A percentile compares a stretch with the other conserved stretches of the same genome.
These are phyloP conservation scores for Drosophila colorata DNA, from an alignment of 2,888 invertebrate species.

Conservation along the genomic window DNA sequence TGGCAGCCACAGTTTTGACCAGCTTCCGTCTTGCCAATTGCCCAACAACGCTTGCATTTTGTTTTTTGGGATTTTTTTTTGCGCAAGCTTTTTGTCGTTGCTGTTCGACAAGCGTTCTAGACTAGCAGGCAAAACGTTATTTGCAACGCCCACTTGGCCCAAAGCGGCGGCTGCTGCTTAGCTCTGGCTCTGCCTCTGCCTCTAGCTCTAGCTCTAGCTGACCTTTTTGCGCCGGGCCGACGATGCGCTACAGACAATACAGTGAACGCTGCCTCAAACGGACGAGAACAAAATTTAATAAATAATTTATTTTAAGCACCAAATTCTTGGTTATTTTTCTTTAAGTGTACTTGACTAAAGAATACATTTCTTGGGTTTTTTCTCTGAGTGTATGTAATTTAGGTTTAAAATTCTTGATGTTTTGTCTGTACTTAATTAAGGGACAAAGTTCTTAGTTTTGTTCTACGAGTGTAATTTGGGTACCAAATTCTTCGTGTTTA, in stretches of 20 bases:
- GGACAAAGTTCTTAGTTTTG: no score
- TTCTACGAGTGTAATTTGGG: no score
- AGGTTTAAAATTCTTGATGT: no score
- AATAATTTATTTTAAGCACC: no score
- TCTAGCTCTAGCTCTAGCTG: conserved; percentile 21
- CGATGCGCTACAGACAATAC: conserved; percentile 4
- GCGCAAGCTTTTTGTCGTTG: background rate
- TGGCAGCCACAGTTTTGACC: conserved; percentile 9
- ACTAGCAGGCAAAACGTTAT: conserved; percentile 57
- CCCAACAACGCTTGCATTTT: conserved; percentile 5
- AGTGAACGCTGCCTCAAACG: conserved; percentile 3
- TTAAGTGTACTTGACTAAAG: no score
- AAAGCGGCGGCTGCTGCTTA: conserved; percentile 1
- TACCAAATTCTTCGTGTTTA: no score
- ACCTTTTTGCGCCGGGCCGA: conserved; percentile 61
- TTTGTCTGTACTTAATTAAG: no score
- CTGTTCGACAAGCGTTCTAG: conserved; percentile 1
- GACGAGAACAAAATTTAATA: background rate
- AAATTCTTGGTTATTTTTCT: no score
- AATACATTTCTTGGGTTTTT: no score
- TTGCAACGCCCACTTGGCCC: conserved; percentile 59
- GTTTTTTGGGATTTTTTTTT: background rate
- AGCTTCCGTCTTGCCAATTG: conserved; percentile 42
- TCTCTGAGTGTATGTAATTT: no score
- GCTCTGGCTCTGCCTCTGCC: background rate